These are phyloP conservation scores for Rosalia funebris DNA, from an alignment of 2,888 invertebrate species.

Conservation along the genomic window DNA sequence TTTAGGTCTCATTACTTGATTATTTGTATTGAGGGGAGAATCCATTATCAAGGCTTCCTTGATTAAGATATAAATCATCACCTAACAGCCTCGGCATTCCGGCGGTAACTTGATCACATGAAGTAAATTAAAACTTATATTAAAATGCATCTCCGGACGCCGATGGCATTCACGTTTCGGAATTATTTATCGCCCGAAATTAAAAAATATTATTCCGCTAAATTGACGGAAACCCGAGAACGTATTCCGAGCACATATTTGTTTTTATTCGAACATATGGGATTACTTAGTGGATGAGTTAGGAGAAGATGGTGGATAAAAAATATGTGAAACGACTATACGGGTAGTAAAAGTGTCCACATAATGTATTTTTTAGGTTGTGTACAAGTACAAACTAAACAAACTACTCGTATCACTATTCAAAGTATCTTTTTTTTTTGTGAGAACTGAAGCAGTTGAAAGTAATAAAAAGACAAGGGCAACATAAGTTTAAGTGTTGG, in stretches of 20 bases:
- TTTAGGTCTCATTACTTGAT: slow-evolving; percentile 56
- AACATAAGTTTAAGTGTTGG: no score
- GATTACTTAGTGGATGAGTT: slow-evolving; percentile 23
- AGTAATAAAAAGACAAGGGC: no score
- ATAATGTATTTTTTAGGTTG: background rate
- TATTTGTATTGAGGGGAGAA: slow-evolving; percentile 54
- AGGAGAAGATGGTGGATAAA: background rate
- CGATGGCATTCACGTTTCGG: slow-evolving; percentile 24
- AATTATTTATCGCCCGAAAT: slow-evolving; percentile 24
- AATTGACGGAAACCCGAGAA: slow-evolving; percentile 5
- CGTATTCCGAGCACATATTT: slow-evolving; percentile 14
- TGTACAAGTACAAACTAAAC: background rate
- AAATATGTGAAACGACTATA: slow-evolving; percentile 22
- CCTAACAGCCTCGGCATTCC: slow-evolving; percentile 54
- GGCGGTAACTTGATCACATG: slow-evolving; percentile 46
- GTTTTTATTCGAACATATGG: slow-evolving; percentile 25
- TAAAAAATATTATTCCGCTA: slow-evolving; percentile 16
- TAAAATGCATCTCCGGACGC: slow-evolving; percentile 37
- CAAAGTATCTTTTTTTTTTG: background rate
- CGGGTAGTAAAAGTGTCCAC: slow-evolving; percentile 12
- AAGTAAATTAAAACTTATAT: slow-evolving; percentile 43
- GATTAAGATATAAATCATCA: slow-evolving; percentile 62
- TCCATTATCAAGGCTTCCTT: slow-evolving; percentile 50
- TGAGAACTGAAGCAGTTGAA: background rate
- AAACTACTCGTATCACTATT: slow-evolving; percentile 6